These are phyloP conservation scores for Dendroctonus valens DNA, from an alignment of 1,140 invertebrate species.

Conservation along the genomic window DNA sequence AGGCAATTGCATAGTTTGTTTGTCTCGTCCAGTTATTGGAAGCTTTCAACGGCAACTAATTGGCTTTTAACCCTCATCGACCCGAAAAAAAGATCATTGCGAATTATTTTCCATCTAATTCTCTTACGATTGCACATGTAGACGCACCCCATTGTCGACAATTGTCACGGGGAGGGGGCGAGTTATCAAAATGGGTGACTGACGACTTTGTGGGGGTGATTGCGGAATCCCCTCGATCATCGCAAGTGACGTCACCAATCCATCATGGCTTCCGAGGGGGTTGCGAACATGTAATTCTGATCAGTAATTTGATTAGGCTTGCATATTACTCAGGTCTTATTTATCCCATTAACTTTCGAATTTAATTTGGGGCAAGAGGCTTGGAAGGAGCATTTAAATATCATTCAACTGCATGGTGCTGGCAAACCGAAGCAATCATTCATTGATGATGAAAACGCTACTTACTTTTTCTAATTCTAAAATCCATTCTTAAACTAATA, in stretches of 20 bases:
- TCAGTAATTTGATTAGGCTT: conserved; percentile 6
- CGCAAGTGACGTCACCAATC: conserved; percentile 24
- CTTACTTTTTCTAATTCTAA: too few species aligned
- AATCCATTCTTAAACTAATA: too few species aligned
- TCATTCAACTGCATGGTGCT: too few species aligned
- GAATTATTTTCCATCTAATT: conserved; percentile 27
- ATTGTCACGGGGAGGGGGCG: conserved; percentile 12
- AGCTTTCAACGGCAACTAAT: too few species aligned
- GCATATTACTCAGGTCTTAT: neutral
- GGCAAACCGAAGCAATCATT: too few species aligned
- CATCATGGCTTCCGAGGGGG: conserved; percentile 23
- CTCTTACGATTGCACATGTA: conserved; percentile 12
- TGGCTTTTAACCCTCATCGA: too few species aligned
- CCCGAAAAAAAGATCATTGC: conserved; percentile 1
- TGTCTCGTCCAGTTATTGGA: too few species aligned
- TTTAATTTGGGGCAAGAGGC: too few species aligned
- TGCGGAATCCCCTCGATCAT: conserved; percentile 19
- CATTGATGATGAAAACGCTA: too few species aligned
- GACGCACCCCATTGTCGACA: conserved; percentile 15
- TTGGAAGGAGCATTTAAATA: too few species aligned
- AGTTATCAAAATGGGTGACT: conserved; percentile 29
- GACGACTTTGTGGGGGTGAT: conserved; percentile 21
- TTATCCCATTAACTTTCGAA: too few species aligned
- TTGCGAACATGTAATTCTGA: conserved; percentile 3
- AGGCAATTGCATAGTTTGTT: too few species aligned